Conservation (phyloP, 1,140 invertebrate genomes). For the Ceratitis capitata region DNA sequence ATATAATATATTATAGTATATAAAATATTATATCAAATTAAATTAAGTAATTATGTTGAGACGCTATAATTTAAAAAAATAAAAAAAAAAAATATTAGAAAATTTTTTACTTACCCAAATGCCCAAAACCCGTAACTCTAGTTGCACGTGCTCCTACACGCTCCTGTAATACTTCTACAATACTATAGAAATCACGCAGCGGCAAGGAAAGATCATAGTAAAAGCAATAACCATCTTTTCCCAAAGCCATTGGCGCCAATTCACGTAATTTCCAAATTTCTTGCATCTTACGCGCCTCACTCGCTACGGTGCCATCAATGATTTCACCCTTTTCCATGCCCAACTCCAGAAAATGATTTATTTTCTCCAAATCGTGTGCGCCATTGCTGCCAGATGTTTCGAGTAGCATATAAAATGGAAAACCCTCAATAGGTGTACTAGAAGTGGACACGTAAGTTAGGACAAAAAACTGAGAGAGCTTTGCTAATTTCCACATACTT, state of each 20-base stretch:
- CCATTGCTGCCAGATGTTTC: conserved; percentile 86
- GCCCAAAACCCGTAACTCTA: conserved; percentile 85
- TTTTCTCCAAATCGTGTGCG: conserved; percentile 84
- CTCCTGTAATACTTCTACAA: conserved; percentile 77
- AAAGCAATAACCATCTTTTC: conserved; percentile 86
- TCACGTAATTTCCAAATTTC: conserved; percentile 86
- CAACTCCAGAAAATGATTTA: conserved; percentile 78
- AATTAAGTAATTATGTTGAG: neutral
- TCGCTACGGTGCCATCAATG: conserved; percentile 81
- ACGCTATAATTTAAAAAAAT: neutral
- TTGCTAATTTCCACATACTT: conserved; percentile 52
- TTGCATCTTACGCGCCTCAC: conserved; percentile 79
- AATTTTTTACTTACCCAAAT: conserved; percentile 75
- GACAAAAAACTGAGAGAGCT: neutral
- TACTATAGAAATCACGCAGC: conserved; percentile 78
- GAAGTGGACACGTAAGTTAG: neutral
- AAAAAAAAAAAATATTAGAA: neutral
- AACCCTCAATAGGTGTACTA: conserved; percentile 70
- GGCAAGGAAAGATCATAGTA: conserved; percentile 95
- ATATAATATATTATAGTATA: neutral
- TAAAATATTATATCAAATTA: neutral
- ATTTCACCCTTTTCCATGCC: conserved; percentile 76
- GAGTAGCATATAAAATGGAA: conserved; percentile 87
- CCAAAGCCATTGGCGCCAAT: conserved; percentile 78
- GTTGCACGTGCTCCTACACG: conserved; percentile 70